A percentile compares a stretch with the other conserved stretches of the same genome.
Evolutionary conservation across 30 jellyfish, hydroid and myxozoan genomes (phyloP).

Genomic region (Chironex yamaguchii): DNA sequence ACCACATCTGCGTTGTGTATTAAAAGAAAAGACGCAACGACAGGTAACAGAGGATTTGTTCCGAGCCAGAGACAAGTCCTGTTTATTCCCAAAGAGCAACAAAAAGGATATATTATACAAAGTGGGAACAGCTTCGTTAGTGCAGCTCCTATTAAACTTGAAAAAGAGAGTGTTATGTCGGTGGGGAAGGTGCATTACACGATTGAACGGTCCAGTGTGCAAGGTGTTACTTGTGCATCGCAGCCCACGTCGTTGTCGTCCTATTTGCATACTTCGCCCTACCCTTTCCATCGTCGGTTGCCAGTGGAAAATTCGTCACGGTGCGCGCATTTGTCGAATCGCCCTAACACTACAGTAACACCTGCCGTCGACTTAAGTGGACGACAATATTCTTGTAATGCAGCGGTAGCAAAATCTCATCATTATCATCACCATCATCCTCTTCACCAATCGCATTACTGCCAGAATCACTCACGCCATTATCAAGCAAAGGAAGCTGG

Average conservation of each 20-base stretch:
- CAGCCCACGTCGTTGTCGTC: not conserved
- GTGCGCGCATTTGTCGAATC: not conserved
- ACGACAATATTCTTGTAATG: not conserved
- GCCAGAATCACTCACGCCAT: not conserved
- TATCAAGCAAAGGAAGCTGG: too few species aligned
- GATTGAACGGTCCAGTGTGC: too few species aligned
- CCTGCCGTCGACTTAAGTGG: not conserved
- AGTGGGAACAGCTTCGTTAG: not conserved
- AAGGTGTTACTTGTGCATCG: not conserved
- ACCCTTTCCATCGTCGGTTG: not conserved
- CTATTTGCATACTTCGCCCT: not conserved
- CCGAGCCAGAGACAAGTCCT: not conserved
- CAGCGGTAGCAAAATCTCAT: not conserved
- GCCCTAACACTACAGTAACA: not conserved
- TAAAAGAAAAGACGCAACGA: too few species aligned
- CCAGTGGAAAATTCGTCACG: not conserved
- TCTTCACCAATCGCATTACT: not conserved
- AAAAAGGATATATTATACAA: not conserved
- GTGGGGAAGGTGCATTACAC: too few species aligned
- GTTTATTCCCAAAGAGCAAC: not conserved
- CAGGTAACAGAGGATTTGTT: too few species aligned
- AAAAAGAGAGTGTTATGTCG: too few species aligned
- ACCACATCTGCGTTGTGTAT: too few species aligned
- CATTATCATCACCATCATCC: not conserved
- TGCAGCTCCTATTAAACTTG: too few species aligned